Base-by-base conservation (phyloP, 2,113 vertebrate species). In the Chloroceryle aenea region DNA sequence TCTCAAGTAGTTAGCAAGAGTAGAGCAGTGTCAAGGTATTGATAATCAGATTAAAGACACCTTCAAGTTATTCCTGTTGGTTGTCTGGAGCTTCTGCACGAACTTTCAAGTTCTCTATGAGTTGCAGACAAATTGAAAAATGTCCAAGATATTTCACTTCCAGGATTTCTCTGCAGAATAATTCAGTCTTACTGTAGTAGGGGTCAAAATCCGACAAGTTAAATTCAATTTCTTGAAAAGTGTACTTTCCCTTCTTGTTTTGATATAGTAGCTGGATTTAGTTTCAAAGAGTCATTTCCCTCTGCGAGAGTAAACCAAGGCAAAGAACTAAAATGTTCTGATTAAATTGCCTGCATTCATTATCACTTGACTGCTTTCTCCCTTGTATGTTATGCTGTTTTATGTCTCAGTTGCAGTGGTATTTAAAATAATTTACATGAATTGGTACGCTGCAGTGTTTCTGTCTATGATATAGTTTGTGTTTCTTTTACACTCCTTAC, bases 311-410 rank as follows among this genome's bases (percentile, higher is more conserved):
- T 42, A 76, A 77, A 86, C 15, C 66, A 77, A 67, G 26, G 43
- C 38, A 74, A 90, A 80, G 26, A 55, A 63, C 22, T 59, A 45
- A 84, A 76, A 74, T 86, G 42, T 88, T 90, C 63, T 76, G 29
- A 85, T 84, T 80, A 71, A 96, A 91, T 91, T 84, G 38, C 59
- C 64, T 88, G 55, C 48, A 81, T 90, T 91, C 45, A 29, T 96
- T 94, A 85, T 79, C 87, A 85, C 52, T 90, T 69, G 50, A 63
- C 50, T 90, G 63, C 67, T 90, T 83, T 95, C 50, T 87, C 29
- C 74, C 29, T 43, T 89, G 14, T 38, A 87, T 25, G 38, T 84
- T 85, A 10, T 10, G 4, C 42, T 83, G 50, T 23, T 93, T 90
- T 71, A 62, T 85, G 75, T 77, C 50, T 88, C 71, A 32, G 55